Evolutionary conservation across 2,113 vertebrate species (phyloP).

Genomic region (Eolophus roseicapilla): DNA sequence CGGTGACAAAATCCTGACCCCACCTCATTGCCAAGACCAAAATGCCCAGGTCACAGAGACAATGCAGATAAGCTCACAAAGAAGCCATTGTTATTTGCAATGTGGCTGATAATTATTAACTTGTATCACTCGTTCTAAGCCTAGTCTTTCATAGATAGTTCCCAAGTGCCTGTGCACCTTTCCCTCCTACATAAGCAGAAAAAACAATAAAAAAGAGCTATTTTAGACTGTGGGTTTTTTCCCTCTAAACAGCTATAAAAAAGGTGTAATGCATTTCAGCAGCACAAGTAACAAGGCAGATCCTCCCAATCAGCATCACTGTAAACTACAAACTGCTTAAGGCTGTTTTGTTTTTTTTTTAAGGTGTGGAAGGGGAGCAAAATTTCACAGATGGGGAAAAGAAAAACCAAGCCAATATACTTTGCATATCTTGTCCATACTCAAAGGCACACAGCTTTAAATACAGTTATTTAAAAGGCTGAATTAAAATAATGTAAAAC

Average conservation of each 20-base stretch:
- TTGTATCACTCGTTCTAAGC: neutral
- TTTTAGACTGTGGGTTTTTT: neutral
- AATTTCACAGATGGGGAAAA: neutral
- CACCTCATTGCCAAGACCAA: neutral
- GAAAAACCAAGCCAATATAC: neutral
- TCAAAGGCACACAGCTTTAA: neutral
- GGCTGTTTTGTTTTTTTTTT: too few species aligned
- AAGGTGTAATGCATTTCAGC: neutral
- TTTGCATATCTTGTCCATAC: neutral
- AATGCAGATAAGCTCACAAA: neutral
- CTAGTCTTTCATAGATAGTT: neutral
- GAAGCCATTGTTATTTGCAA: neutral
- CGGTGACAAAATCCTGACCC: neutral
- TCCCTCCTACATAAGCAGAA: fast-evolving
- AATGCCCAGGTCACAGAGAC: neutral
- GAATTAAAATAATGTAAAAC: neutral
- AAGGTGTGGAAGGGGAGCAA: neutral
- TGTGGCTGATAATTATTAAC: neutral
- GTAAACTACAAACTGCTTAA: neutral
- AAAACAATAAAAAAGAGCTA: neutral
- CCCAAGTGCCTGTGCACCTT: neutral
- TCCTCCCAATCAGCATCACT: neutral
- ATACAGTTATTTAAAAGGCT: neutral
- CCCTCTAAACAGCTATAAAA: neutral
- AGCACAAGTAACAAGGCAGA: neutral